These are phyloP conservation scores for Hippoglossus hippoglossus DNA, from an alignment of 2,797 vertebrate genomes.

Conservation along the genomic window DNA sequence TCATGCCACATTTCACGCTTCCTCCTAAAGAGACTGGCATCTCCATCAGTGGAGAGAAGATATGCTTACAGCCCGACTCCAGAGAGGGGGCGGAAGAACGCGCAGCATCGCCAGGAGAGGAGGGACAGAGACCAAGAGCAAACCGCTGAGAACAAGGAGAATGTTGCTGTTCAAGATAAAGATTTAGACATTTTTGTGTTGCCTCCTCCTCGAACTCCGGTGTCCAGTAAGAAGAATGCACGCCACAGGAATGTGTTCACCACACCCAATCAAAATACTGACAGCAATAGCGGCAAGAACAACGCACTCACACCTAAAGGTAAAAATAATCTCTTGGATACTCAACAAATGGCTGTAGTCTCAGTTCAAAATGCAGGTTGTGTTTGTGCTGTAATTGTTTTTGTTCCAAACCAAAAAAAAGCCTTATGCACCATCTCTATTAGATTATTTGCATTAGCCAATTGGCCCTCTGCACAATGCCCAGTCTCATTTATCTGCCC, in stretches of 20 bases:
- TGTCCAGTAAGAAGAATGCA: slow-evolving; percentile 75
- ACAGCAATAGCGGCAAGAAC: slow-evolving; percentile 36
- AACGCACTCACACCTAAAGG: slow-evolving; percentile 77
- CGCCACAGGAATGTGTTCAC: slow-evolving; percentile 72
- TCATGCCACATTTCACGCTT: slow-evolving; percentile 4
- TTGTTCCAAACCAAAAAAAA: slow-evolving; percentile 42
- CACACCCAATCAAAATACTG: slow-evolving; percentile 71
- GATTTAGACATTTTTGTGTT: slow-evolving; percentile 80
- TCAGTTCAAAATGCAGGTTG: slow-evolving; percentile 26
- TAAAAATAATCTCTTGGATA: slow-evolving; percentile 52
- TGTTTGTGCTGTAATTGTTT: slow-evolving; percentile 63
- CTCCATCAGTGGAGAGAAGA: slow-evolving; percentile 68
- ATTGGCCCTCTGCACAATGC: slow-evolving; percentile 49
- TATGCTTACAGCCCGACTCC: slow-evolving; percentile 51
- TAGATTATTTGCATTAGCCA: slow-evolving; percentile 70
- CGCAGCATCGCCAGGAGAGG: slow-evolving; percentile 55
- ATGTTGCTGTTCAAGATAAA: slow-evolving; percentile 75
- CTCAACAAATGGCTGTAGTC: neutral
- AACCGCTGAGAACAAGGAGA: slow-evolving; percentile 88
- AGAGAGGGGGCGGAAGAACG: slow-evolving; percentile 49
- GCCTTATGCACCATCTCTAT: slow-evolving; percentile 54
- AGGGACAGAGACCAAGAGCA: slow-evolving; percentile 65
- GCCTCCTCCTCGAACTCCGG: slow-evolving; percentile 85
- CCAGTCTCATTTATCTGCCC: slow-evolving; percentile 53
- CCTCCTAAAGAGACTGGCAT: slow-evolving; percentile 70